phyloP scores from a whole-genome alignment of 2,113 vertebrate genomes.

The Felis catus region F.catus_Fca126_mat1.0 CM031411.1:14086001-14086500 shows the following conservation, averaged over 20 bases:
- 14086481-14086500: not conserved
- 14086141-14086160: not conserved
- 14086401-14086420: conserved; percentile 47
- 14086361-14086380: conserved; percentile 27
- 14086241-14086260: conserved; percentile 37
- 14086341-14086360: conserved; percentile 27
- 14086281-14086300: conserved; percentile 32
- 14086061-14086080: not conserved
- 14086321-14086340: conserved; percentile 56
- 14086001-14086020: not conserved
- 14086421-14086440: not conserved
- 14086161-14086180: conserved; percentile 36
- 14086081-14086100: not conserved
- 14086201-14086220: conserved; percentile 55
- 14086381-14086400: conserved; percentile 34
- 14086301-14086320: conserved; percentile 51
- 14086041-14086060: not conserved
- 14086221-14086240: conserved; percentile 52
- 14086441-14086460: not conserved
- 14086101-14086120: conserved; percentile 33
- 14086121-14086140: not conserved
- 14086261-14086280: conserved; percentile 35
- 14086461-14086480: not conserved
- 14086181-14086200: conserved; percentile 54
- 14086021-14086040: not conserved